phyloP scores from a whole-genome alignment of 2,888 invertebrate species.

The Chirona hameri region DNA sequence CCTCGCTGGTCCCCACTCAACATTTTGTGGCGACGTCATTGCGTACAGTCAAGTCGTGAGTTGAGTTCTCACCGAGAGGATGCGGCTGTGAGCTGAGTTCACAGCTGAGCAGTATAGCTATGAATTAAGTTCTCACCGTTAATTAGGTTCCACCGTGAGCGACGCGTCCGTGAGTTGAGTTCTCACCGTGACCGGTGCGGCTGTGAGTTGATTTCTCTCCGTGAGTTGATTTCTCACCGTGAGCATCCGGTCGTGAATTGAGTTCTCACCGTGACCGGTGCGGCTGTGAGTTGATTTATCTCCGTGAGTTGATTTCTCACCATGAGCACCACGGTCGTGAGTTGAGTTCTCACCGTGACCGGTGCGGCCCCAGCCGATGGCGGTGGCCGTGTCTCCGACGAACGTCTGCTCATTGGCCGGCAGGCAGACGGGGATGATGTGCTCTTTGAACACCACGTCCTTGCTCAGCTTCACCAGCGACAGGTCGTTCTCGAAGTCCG shows the following conservation, averaged over 20 bases:
- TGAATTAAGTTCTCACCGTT: too few relatives aligned
- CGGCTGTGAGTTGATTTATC: slow-evolving; percentile 51
- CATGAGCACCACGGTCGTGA: too few relatives aligned
- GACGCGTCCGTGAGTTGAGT: too few relatives aligned
- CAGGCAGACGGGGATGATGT: slow-evolving; percentile 86
- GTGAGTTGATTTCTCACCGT: too few relatives aligned
- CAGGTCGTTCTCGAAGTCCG: slow-evolving; percentile 87
- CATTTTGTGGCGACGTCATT: too few relatives aligned
- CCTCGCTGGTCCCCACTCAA: too few relatives aligned
- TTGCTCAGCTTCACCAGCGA: slow-evolving; percentile 60
- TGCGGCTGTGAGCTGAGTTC: slow-evolving; percentile 46
- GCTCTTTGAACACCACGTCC: slow-evolving; percentile 81
- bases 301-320: too few relatives aligned
- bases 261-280: slow-evolving; percentile 72
- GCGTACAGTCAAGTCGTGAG: too few relatives aligned
- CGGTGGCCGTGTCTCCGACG: slow-evolving; percentile 82
- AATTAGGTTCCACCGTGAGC: too few relatives aligned
- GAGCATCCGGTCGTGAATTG: too few relatives aligned
- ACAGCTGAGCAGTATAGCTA: slow-evolving; percentile 76
- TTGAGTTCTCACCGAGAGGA: slow-evolving; percentile 47
- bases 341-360: slow-evolving; percentile 65
- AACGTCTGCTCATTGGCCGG: slow-evolving; percentile 72
- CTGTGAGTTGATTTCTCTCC: slow-evolving; percentile 45
- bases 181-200: slow-evolving; percentile 77
- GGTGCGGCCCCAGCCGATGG: slow-evolving; percentile 86